Base-by-base conservation (phyloP, 2,797 vertebrate species). In the Argyrosomus regius region DNA sequence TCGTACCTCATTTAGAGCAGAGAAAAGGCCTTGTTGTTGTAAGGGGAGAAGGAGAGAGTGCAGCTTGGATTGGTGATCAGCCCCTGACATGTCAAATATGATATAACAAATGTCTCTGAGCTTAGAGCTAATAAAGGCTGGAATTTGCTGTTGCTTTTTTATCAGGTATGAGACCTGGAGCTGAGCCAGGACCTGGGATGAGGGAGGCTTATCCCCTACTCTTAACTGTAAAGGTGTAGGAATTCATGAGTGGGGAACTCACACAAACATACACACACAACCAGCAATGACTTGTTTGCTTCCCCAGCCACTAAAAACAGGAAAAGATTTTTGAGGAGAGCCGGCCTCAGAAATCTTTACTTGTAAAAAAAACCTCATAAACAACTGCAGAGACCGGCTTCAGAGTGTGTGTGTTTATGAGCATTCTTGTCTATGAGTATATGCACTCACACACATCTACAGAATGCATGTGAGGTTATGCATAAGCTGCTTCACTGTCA, bases 81-180 rank as follows among this genome's bases (percentile, higher is more conserved):
- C 84, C 79, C 52, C 59, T 77, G 78, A 88, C 85, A 88, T 78
- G 90, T 89, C 87, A 90, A 82, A 88, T 87, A 87, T 77, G 82
- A 90, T 83, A 82, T 77, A 91, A 88, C 73, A 83, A 91, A 89
- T 71, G 82, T 88, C 72, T 90, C 85, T 53, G 28, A 86, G 79
- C 76, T 78, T 26, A 71, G 41, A 86, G 86, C 89, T 91, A 92
- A 92, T 91, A 92, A 93, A 93, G 83, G 66, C 87, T 83, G 91
- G 93, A 94, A 94, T 93, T 91, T 85, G 54, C 82, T 75, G 79
- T 86, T 91, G 90, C 86, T 91, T 88, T 92, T 93, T 88, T 88
- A 91, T 90, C 82, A 83, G 75, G 72, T 72, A 77, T 53, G 9
- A 57, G 70, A 78, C 66, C 72, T 92, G 92, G 89, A 93, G 54